phyloP scores from a whole-genome alignment of 2,888 invertebrate genomes.

The Melangyna quadrimaculata region DNA sequence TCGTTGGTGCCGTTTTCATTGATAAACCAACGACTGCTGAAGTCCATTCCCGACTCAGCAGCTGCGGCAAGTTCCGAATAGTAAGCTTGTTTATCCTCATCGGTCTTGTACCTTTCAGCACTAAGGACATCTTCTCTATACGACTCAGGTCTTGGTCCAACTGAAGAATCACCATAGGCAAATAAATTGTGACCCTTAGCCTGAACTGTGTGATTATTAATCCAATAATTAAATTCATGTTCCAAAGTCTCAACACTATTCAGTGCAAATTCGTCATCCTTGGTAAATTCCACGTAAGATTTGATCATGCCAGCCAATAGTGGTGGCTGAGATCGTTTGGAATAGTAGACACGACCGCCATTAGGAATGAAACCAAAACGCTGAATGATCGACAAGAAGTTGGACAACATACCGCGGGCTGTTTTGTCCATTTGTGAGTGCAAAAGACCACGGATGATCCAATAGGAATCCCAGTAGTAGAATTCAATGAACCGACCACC shows the following conservation, averaged over 20 bases:
- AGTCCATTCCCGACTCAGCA: conserved; percentile 98
- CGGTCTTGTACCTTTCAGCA: conserved; percentile 82
- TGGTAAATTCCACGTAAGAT: conserved; percentile 87
- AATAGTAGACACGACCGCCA: conserved; percentile 94
- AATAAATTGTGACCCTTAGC: conserved; percentile 87
- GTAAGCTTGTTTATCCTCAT: conserved; percentile 84
- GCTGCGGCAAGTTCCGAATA: conserved; percentile 94
- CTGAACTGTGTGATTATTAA: conserved; percentile 86
- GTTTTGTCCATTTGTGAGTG: conserved; percentile 92
- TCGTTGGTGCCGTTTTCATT: conserved; percentile 85
- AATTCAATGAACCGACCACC: conserved; percentile 94
- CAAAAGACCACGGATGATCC: conserved; percentile 94
- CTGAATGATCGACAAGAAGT: conserved; percentile 91
- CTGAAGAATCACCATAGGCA: conserved; percentile 88
- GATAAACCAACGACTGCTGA: conserved; percentile 94
- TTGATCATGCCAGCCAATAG: conserved; percentile 91
- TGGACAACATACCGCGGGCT: conserved; percentile 91
- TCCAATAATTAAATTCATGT: conserved; percentile 92
- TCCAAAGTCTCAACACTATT: conserved; percentile 86
- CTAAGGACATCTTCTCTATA: conserved; percentile 89
- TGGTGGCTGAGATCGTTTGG: conserved; percentile 91
- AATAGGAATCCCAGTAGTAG: conserved; percentile 98
- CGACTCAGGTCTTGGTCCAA: conserved; percentile 94
- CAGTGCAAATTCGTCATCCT: conserved; percentile 86
- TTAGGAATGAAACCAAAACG: conserved; percentile 93